Conservation (phyloP, 2,797 vertebrate species). For the Schizopygopsis pylzovi region DNA sequence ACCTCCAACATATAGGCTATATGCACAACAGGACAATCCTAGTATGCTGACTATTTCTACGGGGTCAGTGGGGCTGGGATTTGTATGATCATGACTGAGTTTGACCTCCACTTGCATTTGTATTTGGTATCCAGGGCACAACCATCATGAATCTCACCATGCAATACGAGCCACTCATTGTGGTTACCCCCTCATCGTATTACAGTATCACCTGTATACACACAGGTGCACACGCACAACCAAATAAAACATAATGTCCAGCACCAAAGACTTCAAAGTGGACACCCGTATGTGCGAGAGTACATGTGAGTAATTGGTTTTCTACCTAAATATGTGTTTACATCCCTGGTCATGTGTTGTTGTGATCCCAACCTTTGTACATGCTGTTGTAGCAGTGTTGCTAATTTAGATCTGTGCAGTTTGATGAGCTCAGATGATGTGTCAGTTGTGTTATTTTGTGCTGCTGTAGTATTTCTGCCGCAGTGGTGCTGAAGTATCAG, state of each 20-base stretch:
- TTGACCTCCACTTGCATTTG: constrained; percentile 14
- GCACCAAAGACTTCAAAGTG: constrained; percentile 4
- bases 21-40: not conserved
- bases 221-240: constrained; percentile 19
- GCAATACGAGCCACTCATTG: constrained; percentile 56
- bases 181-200: constrained; percentile 52
- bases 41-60: constrained; percentile 20
- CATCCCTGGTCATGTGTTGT: constrained; percentile 4
- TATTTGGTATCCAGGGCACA: constrained; percentile 50
- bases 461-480: constrained; percentile 10
- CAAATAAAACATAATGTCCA: constrained; percentile 12
- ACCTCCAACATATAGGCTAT: not conserved
- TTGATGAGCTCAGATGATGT: not conserved
- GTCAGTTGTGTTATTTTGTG: constrained; percentile 27
- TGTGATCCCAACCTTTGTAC: not conserved
- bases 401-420: not conserved
- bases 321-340: constrained; percentile 3
- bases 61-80: constrained; percentile 10
- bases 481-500: constrained; percentile 7
- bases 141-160: constrained; percentile 36
- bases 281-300: not conserved
- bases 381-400: not conserved
- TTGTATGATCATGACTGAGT: constrained; percentile 31
- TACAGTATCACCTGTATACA: constrained; percentile 43
- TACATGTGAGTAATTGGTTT: constrained; percentile 19